Conservation (phyloP, 2,113 vertebrate species). For the Cromileptes altivelis region DNA sequence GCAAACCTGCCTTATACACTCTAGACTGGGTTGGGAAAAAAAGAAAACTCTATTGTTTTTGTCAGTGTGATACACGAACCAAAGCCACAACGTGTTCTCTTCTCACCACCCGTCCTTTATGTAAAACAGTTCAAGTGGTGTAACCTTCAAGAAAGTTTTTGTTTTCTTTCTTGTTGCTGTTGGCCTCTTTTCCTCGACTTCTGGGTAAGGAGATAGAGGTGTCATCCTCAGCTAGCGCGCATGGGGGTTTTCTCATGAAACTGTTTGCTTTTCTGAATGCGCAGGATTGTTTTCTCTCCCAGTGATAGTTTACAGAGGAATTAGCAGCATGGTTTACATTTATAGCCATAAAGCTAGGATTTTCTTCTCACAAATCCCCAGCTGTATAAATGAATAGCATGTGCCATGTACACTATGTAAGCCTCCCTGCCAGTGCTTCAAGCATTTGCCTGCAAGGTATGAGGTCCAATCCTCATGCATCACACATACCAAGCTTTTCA, state of each 20-base stretch:
- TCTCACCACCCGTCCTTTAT: conserved; percentile 65
- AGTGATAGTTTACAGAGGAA: conserved; percentile 67
- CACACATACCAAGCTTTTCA: conserved; percentile 65
- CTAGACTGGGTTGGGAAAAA: conserved; percentile 44
- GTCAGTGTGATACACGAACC: conserved; percentile 74
- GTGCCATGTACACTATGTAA: conserved; percentile 52
- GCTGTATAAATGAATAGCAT: conserved; percentile 79
- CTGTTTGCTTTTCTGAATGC: conserved; percentile 63
- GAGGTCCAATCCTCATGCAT: conserved; percentile 63
- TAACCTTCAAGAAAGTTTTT: conserved; percentile 68
- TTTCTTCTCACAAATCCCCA: conserved; percentile 67
- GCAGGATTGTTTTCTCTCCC: conserved; percentile 61
- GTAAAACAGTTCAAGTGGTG: conserved; percentile 75
- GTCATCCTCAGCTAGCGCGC: conserved; percentile 65
- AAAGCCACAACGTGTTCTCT: conserved; percentile 79
- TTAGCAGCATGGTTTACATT: conserved; percentile 74
- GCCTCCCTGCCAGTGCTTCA: conserved; percentile 39
- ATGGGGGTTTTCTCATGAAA: conserved; percentile 77
- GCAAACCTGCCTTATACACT: conserved; percentile 59
- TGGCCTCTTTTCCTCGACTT: conserved; percentile 66
- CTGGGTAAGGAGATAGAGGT: conserved; percentile 78
- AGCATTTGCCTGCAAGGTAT: conserved; percentile 62
- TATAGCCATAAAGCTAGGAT: conserved; percentile 60
- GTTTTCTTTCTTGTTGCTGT: conserved; percentile 23
- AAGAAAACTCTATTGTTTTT: conserved; percentile 77